Conservation (phyloP, 2,797 vertebrate genomes). For the Heliangelus exortis region DNA sequence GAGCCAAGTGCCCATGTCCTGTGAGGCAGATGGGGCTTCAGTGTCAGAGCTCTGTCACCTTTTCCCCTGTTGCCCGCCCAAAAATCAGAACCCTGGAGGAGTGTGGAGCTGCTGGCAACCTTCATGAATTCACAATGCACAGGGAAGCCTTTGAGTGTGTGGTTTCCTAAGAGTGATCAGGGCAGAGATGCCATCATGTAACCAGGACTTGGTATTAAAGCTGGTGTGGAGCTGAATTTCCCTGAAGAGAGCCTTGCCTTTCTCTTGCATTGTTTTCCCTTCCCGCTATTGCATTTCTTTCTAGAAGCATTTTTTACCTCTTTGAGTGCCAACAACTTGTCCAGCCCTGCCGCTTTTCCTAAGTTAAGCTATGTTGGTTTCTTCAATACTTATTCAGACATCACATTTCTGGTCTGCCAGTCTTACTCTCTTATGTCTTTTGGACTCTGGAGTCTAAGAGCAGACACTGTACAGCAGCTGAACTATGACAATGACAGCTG, state of each 20-base stretch:
- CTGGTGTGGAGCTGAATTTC: not conserved
- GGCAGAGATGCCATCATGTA: not conserved
- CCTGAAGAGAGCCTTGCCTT: not conserved
- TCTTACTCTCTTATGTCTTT: not conserved
- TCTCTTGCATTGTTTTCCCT: not conserved
- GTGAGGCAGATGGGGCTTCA: not conserved
- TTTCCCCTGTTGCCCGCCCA: not conserved
- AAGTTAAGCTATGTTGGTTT: not conserved
- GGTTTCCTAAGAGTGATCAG: not conserved
- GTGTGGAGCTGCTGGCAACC: not conserved
- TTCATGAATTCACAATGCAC: not conserved
- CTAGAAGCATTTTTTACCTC: not conserved
- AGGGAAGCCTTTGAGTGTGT: not conserved
- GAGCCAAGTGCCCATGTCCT: not conserved
- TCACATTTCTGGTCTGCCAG: not conserved
- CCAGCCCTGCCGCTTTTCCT: not conserved
- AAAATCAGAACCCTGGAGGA: not conserved
- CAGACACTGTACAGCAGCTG: rapidly evolving
- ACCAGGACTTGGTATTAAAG: not conserved
- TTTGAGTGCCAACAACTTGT: not conserved
- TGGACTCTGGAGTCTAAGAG: not conserved
- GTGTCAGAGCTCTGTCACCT: not conserved
- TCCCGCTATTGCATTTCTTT: not conserved
- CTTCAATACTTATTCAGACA: not conserved
- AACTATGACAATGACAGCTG: not conserved